Conservation (phyloP, 2,888 invertebrate genomes). For the Drosophila barbarae region DNA sequence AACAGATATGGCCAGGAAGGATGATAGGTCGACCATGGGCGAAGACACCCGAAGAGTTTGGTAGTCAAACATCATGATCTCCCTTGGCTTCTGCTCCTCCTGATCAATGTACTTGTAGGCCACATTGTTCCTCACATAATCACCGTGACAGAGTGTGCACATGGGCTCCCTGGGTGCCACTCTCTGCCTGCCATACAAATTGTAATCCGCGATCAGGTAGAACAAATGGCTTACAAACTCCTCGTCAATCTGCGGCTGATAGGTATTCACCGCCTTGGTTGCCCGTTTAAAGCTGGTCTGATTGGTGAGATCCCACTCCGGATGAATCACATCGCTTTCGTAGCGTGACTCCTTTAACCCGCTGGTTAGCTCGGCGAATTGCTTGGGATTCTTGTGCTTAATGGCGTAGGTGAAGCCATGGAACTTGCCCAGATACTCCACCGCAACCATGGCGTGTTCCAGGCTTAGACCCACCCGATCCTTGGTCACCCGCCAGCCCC, state of each 20-base stretch:
- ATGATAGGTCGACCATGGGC: slow-evolving; percentile 77
- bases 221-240: slow-evolving; percentile 62
- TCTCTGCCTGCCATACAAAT: slow-evolving; percentile 60
- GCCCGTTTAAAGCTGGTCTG: slow-evolving; percentile 49
- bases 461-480: slow-evolving; percentile 69
- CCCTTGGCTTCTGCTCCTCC: slow-evolving; percentile 54
- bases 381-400: slow-evolving; percentile 57
- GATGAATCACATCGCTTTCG: slow-evolving; percentile 38
- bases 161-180: slow-evolving; percentile 75
- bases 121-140: slow-evolving; percentile 78
- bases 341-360: slow-evolving; percentile 72
- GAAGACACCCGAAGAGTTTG: slow-evolving; percentile 77
- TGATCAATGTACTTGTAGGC: slow-evolving; percentile 74
- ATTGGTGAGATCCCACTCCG: slow-evolving; percentile 18
- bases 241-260: slow-evolving; percentile 64
- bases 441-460: slow-evolving; percentile 76
- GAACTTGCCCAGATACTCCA: slow-evolving; percentile 72
- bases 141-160: slow-evolving; percentile 77
- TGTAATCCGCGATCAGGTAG: slow-evolving; percentile 43
- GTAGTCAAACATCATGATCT: slow-evolving; percentile 79
- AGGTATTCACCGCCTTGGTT: slow-evolving; percentile 40
- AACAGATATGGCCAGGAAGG: slow-evolving; percentile 72
- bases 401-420: slow-evolving; percentile 77
- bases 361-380: slow-evolving; percentile 60
- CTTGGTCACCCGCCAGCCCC: slow-evolving; percentile 72